Base-by-base conservation (phyloP, 2,113 vertebrate species). In the Seriola quinqueradiata region DNA sequence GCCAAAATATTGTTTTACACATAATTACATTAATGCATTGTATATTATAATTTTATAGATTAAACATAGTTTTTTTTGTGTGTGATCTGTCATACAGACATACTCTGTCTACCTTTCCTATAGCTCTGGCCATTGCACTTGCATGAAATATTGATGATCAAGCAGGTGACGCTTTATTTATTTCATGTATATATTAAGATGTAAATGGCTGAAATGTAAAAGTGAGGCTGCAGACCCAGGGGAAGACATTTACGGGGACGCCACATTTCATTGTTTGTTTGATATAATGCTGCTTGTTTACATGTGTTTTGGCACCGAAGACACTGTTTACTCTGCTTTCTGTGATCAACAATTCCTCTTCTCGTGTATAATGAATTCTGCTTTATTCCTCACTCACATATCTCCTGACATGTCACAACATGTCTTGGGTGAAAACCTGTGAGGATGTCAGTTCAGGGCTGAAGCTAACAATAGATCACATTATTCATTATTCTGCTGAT, bases 221-320 rank as follows among this genome's bases (percentile, higher is more conserved):
- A 8, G 6, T 9, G 34, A 65, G 21, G 14, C 67, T 58, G 16
- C 23, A 46, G 21, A 12, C 28, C 1, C 10, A 17, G 21, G 4
- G 23, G 23, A 70, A 73, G 16, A 61, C 58, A 25, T 5, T 42
- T 70, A 68, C 23, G 50, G 23, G 23, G 32, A 55, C 2, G 36
- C 70, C 81, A 81, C 42, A 60, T 85, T 52, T 83, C 42, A 25
- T 52, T 81, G 84, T 88, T 90, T 86, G 85, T 66, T 65, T 0
- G 5, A n/a, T 19, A 58, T 65, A 82, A 87, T 77, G 58, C 79
- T 58, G 77, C 38, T 55, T 82, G 80, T 89, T 90, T 77, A 55
- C 80, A 48, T 1, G 68, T 21, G 60, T 77, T 77, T 19, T 82
- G 80, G 78, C 64, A 57, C 23, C 6, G 36, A 10, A 16, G 25